Conservation (phyloP, 2,888 invertebrate genomes). For the Stenchaetothrips biformis region DNA sequence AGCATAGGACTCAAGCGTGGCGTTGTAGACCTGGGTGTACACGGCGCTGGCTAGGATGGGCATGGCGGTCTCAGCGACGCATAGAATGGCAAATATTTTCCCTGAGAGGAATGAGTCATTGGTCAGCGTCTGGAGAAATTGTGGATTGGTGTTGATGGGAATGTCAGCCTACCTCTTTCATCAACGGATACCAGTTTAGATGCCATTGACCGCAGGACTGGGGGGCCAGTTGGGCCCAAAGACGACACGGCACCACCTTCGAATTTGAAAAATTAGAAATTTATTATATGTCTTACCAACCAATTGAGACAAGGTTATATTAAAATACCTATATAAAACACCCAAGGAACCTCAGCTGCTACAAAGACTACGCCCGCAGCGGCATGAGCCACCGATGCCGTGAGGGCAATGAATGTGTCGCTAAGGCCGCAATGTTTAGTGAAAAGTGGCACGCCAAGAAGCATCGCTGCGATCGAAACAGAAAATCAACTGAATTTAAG, state of each 20-base stretch:
- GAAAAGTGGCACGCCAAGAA: slow-evolving; percentile 67
- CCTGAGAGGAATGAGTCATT: slow-evolving; percentile 47
- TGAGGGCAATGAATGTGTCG: slow-evolving; percentile 67
- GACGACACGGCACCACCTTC: slow-evolving; percentile 65
- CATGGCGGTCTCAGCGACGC: slow-evolving; percentile 75
- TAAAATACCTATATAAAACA: slow-evolving; percentile 56
- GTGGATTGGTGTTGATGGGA: not conserved
- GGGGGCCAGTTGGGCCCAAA: slow-evolving; percentile 73
- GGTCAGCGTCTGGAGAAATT: not conserved
- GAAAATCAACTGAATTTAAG: too few species aligned
- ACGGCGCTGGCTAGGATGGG: slow-evolving; percentile 67
- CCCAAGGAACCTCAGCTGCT: slow-evolving; percentile 51
- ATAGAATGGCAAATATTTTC: slow-evolving; percentile 69
- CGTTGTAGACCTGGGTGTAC: slow-evolving; percentile 68
- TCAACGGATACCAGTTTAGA: slow-evolving; percentile 67
- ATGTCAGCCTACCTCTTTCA: slow-evolving; percentile 58
- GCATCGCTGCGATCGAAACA: slow-evolving; percentile 44
- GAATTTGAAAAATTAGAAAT: slow-evolving; percentile 33
- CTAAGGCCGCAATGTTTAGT: slow-evolving; percentile 60
- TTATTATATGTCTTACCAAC: slow-evolving; percentile 26
- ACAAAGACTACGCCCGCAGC: slow-evolving; percentile 64
- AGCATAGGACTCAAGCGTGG: slow-evolving; percentile 49
- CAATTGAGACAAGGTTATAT: not conserved
- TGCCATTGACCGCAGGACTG: slow-evolving; percentile 71
- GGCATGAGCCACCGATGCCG: slow-evolving; percentile 66